Evolutionary conservation across 2,113 vertebrate species (phyloP).

Genomic region (Alces alces): DNA sequence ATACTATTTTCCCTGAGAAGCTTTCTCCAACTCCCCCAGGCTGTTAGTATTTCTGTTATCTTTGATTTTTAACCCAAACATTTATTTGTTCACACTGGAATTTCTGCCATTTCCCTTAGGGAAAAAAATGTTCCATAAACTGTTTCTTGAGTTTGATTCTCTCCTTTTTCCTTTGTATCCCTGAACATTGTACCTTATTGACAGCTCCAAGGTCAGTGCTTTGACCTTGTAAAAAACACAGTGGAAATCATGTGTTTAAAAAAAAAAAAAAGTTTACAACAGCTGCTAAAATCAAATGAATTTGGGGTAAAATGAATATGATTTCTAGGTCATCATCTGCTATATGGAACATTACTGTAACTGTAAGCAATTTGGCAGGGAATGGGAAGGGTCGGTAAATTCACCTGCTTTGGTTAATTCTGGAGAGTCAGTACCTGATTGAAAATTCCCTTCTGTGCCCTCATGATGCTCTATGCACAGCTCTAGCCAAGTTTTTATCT

Average conservation of each 20-base stretch:
- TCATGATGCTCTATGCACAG: background rate
- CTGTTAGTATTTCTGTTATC: constrained; percentile 2
- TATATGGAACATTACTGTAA: background rate
- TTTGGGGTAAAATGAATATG: background rate
- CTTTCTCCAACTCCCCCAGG: background rate
- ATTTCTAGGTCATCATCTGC: background rate
- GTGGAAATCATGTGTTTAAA: background rate
- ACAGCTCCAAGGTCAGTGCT: background rate
- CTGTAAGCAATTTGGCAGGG: background rate
- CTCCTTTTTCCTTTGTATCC: background rate
- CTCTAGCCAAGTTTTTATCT: background rate
- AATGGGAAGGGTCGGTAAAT: background rate
- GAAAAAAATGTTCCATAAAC: background rate
- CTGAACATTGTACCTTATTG: background rate
- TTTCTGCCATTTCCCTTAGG: background rate
- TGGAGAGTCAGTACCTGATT: background rate
- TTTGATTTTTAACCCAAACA: constrained; percentile 47
- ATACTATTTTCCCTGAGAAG: background rate
- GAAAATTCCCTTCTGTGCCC: background rate
- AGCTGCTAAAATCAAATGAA: background rate
- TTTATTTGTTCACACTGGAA: constrained; percentile 22
- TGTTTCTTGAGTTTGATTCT: background rate
- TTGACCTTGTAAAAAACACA: background rate
- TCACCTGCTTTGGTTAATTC: background rate
- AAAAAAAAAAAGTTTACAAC: background rate